phyloP scores from a whole-genome alignment of 2,113 vertebrate genomes.

The Salvelinus alpinus region DNA sequence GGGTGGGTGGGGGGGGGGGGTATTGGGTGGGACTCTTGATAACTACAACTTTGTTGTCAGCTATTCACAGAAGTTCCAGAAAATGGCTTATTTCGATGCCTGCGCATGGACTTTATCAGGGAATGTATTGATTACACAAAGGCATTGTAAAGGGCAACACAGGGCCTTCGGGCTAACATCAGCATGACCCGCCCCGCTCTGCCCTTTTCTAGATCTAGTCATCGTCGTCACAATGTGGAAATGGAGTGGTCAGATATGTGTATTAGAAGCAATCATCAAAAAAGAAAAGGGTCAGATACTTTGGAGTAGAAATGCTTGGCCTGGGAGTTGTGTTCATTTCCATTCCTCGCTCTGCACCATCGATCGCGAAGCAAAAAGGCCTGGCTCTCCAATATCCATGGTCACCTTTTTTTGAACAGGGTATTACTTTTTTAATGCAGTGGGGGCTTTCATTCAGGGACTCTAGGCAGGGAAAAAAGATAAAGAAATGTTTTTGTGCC shows the following conservation, averaged over 20 bases:
- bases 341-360: conserved; percentile 57
- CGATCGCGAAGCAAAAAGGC: conserved; percentile 51
- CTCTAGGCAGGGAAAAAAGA: conserved; percentile 37
- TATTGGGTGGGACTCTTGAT: conserved; percentile 49
- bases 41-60: conserved; percentile 61
- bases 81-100: conserved; percentile 31
- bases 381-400: conserved; percentile 60
- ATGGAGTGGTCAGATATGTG: conserved; percentile 19
- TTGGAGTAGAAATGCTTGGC: conserved; percentile 52
- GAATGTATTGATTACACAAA: conserved; percentile 50
- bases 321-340: conserved; percentile 57
- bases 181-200: conserved; percentile 9
- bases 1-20: conserved; percentile 38
- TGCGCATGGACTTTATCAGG: conserved; percentile 6
- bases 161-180: background rate
- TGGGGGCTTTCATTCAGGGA: conserved; percentile 47
- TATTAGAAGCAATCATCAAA: conserved; percentile 56
- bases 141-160: conserved; percentile 37
- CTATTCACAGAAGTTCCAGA: conserved; percentile 44
- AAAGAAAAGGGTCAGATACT: conserved; percentile 48
- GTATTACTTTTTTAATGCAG: conserved; percentile 59
- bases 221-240: conserved; percentile 46
- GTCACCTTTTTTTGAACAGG: conserved; percentile 65
- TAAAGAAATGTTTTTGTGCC: background rate
- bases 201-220: conserved; percentile 38